A percentile compares a stretch with the other conserved stretches of the same genome.
Conservation (phyloP, 2,888 invertebrate genomes). For the Hypena proboscidalis region DNA sequence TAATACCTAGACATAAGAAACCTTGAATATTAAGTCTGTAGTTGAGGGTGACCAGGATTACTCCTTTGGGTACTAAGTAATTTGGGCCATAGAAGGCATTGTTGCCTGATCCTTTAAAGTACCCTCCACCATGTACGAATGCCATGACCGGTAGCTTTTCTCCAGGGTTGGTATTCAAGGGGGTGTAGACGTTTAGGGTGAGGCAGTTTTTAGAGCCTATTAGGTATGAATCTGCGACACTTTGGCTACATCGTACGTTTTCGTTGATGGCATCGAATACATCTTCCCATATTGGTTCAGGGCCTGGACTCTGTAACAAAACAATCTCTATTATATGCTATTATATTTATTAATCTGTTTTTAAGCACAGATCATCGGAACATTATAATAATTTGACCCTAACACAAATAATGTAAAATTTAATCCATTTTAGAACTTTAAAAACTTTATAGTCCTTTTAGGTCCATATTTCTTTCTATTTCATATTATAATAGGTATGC, state of each 20-base stretch:
- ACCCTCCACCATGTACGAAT: slow-evolving; percentile 75
- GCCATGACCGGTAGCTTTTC: slow-evolving; percentile 69
- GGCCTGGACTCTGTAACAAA: slow-evolving; percentile 64
- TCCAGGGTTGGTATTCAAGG: slow-evolving; percentile 40
- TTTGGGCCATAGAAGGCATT: slow-evolving; percentile 64
- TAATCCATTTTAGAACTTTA: too few species aligned
- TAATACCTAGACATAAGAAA: slow-evolving; percentile 64
- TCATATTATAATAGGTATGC: too few species aligned
- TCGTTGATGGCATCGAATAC: slow-evolving; percentile 66
- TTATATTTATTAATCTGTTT: neutral
- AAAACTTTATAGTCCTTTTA: too few species aligned
- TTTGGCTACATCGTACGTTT: slow-evolving; percentile 61
- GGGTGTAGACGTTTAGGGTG: slow-evolving; percentile 65
- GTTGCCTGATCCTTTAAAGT: slow-evolving; percentile 60
- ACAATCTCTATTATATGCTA: neutral
- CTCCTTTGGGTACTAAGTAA: slow-evolving; percentile 61
- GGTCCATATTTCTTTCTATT: too few species aligned
- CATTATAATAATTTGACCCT: too few species aligned
- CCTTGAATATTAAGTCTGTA: slow-evolving; percentile 74
- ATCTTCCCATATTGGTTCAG: slow-evolving; percentile 65
- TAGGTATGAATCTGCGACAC: slow-evolving; percentile 30
- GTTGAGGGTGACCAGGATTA: slow-evolving; percentile 69
- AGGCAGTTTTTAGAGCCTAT: slow-evolving; percentile 65
- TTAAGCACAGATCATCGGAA: too few species aligned
- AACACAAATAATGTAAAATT: too few species aligned